These are phyloP conservation scores for Yponomeuta sedellus DNA, from an alignment of 2,888 invertebrate species.

Conservation along the genomic window DNA sequence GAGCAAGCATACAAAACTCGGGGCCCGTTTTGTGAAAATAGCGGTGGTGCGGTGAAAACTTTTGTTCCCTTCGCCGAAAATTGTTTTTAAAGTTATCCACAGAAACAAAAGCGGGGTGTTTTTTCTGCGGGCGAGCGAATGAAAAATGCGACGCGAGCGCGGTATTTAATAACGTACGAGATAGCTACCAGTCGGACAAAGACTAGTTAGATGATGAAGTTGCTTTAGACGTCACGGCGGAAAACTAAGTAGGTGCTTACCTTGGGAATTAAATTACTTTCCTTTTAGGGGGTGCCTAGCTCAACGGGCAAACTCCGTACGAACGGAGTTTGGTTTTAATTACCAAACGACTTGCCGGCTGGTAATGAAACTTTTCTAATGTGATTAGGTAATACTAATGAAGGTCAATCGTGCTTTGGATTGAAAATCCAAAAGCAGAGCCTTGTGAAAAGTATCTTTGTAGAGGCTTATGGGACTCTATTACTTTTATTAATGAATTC, in stretches of 20 bases:
- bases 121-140: not conserved
- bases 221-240: not conserved
- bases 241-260: not conserved
- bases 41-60: not conserved
- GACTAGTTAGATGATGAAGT: not conserved
- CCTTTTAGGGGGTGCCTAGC: too few relatives aligned
- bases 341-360: too few relatives aligned
- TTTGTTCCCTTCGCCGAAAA: not conserved
- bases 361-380: too few relatives aligned
- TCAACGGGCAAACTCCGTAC: too few relatives aligned
- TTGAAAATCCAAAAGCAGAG: too few relatives aligned
- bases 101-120: not conserved
- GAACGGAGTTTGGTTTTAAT: too few relatives aligned
- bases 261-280: too few relatives aligned
- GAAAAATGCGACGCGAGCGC: not conserved
- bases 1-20: not conserved
- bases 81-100: not conserved
- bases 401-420: too few relatives aligned
- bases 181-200: not conserved
- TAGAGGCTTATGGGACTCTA: too few relatives aligned
- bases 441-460: too few relatives aligned
- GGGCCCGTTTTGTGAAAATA: not conserved
- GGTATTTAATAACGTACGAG: conserved; percentile 3
- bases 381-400: too few relatives aligned
- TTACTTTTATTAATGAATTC: too few relatives aligned